Base-by-base conservation (phyloP, 2,113 vertebrate genomes). In the Siphamia tubifer region DNA sequence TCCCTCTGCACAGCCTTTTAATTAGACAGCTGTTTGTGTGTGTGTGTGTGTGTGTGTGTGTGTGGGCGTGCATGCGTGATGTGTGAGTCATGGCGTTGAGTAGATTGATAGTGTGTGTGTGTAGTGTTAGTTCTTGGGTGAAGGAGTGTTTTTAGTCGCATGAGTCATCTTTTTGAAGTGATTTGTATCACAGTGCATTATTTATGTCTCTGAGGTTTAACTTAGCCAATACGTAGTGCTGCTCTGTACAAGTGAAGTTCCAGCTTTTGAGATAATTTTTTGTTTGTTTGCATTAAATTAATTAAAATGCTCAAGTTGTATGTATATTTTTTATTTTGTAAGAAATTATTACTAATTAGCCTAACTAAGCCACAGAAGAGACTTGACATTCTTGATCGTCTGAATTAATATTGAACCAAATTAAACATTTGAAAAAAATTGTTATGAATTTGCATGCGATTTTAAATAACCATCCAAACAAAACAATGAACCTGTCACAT, bases 11-110 rank as follows among this genome's bases (percentile, higher is more conserved):
- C 58, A 56, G 64, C 74, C 74, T 79, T 87, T 86, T 91, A 90
- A 91, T 91, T 91, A 87, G 87, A 79, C 84, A 58, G 74, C 70
- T 81, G 81, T 81, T 42, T 71, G 28, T 69, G 49, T 51, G 52
- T 53, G 71, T 35, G 28, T 66, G 73, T 57, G 21, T 61, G 68
- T 79, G 57, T 39, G 3, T 49, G 24, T 72, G 54, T 51, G 23
- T 42, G 27, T 42, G 34, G 21, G n/a, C 68, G 25, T 51, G 21
- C 35, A 19, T 55, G 32, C 21, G 44, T 34, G n/a, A 13, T 55
- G 54, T 39, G 32, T 45, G 28, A 25, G 48, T 61, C n/a, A n/a
- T n/a, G n/a, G n/a, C n/a, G n/a, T n/a, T n/a, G n/a, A n/a, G n/a
- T n/a, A n/a, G n/a, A n/a, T n/a, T n/a, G n/a, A n/a, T n/a, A n/a